A percentile compares a stretch with the other conserved stretches of the same genome.
phyloP scores from a whole-genome alignment of 2,113 vertebrate genomes.

The Psilopsiagon aurifrons region DNA sequence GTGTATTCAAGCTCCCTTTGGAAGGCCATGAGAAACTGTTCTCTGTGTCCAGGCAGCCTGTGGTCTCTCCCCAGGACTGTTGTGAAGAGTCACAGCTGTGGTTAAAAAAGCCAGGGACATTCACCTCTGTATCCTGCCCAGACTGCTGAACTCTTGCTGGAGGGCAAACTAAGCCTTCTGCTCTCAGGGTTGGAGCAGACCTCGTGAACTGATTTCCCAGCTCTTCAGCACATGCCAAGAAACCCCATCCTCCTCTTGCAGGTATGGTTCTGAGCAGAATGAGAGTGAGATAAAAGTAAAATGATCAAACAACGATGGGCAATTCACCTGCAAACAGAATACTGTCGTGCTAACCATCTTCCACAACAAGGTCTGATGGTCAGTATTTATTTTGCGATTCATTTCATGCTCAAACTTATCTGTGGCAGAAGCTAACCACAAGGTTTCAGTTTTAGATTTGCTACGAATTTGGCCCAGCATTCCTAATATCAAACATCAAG shows the following conservation, averaged over 20 bases:
- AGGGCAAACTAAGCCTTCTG: background rate
- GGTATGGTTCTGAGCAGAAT: background rate
- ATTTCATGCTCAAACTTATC: background rate
- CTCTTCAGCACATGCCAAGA: background rate
- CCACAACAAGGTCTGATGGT: background rate
- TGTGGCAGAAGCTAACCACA: background rate
- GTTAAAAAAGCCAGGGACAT: background rate
- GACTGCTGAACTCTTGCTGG: background rate
- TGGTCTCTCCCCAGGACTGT: background rate
- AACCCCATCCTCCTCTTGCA: background rate
- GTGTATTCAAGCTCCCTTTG: background rate
- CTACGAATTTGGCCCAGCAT: background rate
- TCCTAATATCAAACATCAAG: background rate
- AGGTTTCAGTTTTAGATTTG: background rate
- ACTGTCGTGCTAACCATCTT: background rate
- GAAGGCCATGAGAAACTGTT: fast-evolving
- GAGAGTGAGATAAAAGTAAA: background rate
- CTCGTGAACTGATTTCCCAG: background rate
- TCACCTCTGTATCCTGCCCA: background rate
- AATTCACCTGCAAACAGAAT: background rate
- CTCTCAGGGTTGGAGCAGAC: background rate
- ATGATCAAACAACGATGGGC: background rate
- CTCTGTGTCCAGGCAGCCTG: background rate
- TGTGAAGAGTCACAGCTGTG: background rate
- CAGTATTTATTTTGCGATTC: fast-evolving